Percentiles rank a stretch among this genome's conserved stretches.
phyloP scores from a whole-genome alignment of 2,113 vertebrate genomes.

The Panthera tigris region DNA sequence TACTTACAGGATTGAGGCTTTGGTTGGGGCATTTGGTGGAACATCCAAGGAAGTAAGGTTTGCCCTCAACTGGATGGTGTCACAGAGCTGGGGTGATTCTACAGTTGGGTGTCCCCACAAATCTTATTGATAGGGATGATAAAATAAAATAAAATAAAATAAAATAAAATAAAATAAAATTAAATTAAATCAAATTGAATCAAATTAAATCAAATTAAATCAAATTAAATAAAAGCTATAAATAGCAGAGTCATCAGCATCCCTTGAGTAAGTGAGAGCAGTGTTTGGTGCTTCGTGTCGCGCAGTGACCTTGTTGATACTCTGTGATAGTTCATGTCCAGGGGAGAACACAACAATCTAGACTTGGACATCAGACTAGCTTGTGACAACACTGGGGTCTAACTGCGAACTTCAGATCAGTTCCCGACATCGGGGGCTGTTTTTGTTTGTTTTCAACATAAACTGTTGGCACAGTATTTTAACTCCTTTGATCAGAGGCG shows the following conservation, averaged over 20 bases:
- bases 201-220: too few relatives aligned
- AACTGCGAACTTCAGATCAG: background rate
- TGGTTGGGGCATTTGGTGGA: background rate
- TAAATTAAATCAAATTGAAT: too few relatives aligned
- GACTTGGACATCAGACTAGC: background rate
- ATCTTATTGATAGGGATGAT: background rate
- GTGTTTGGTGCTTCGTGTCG: background rate
- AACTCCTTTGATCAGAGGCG: background rate
- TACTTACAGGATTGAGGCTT: background rate
- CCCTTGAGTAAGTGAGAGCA: background rate
- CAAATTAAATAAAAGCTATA: background rate
- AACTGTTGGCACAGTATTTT: background rate
- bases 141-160: too few relatives aligned
- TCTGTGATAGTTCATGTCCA: rapidly evolving
- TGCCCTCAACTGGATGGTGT: background rate
- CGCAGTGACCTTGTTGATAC: background rate
- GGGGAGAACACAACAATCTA: background rate
- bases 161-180: too few relatives aligned
- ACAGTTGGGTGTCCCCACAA: background rate
- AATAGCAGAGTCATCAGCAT: background rate
- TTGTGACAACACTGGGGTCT: background rate
- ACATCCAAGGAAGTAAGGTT: background rate
- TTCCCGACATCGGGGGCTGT: background rate
- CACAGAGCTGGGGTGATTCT: background rate
- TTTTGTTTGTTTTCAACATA: background rate